Percentiles rank a stretch among this genome's conserved stretches.
Evolutionary conservation across 2,113 vertebrate species (phyloP).

Genomic region (Ciconia boyciana): DNA sequence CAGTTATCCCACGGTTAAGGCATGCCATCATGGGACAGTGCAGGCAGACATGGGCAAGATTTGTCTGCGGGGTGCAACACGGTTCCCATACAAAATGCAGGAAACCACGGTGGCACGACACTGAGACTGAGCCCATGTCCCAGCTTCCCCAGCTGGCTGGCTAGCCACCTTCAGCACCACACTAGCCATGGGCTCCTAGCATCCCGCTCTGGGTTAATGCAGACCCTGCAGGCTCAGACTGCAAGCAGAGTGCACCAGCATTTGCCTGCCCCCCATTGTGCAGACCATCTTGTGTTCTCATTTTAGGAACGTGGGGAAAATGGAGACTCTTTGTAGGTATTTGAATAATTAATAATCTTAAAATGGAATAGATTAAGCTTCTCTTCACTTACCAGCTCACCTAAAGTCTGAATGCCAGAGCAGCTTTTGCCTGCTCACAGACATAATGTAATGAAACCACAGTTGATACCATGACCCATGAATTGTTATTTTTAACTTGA

Average conservation of each 20-base stretch:
- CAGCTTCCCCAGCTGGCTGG: not conserved
- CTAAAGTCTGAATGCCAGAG: conserved; percentile 3
- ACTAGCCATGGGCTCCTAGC: rapidly evolving
- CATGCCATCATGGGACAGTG: rapidly evolving
- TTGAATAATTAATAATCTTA: conserved; percentile 23
- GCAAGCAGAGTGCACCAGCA: not conserved
- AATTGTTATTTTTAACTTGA: conserved; percentile 65
- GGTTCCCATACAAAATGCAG: not conserved
- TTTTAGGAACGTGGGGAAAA: not conserved
- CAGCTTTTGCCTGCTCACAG: not conserved
- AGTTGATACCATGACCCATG: not conserved
- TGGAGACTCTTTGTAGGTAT: not conserved
- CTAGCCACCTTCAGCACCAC: not conserved
- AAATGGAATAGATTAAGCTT: conserved; percentile 5
- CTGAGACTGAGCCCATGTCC: not conserved
- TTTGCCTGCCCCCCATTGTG: not conserved
- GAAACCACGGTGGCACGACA: rapidly evolving
- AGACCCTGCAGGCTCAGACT: not conserved
- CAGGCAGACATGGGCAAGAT: not conserved
- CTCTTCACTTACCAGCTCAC: not conserved
- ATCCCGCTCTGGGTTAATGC: rapidly evolving
- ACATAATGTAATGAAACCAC: conserved; percentile 7
- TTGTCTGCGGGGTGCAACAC: not conserved
- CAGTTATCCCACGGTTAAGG: not conserved
- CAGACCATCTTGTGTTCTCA: not conserved